These are phyloP conservation scores for Halesus radiatus DNA, from an alignment of 1,140 invertebrate genomes.

Conservation along the genomic window DNA sequence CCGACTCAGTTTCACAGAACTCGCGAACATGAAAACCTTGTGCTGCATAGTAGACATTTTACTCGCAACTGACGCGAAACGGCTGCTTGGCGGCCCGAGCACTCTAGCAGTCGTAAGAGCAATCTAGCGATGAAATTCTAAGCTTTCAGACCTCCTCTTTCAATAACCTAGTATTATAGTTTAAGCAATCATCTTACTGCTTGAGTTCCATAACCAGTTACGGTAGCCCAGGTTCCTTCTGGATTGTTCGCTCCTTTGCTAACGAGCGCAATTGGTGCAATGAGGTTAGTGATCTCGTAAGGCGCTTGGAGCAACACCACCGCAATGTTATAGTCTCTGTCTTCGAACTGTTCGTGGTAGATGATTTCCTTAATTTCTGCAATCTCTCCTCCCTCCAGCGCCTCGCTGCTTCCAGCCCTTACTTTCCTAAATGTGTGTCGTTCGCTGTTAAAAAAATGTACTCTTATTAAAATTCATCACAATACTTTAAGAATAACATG, in stretches of 20 bases:
- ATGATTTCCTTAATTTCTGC: not conserved
- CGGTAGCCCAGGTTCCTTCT: not conserved
- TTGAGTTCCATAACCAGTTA: conserved; percentile 8
- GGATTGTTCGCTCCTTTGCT: not conserved
- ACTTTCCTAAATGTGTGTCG: not conserved
- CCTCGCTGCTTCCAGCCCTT: not conserved
- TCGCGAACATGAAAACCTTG: no score
- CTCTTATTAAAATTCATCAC: no score
- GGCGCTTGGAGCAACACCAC: not conserved
- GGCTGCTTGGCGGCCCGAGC: no score
- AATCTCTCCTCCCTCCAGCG: not conserved
- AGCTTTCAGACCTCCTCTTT: no score
- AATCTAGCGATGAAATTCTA: no score
- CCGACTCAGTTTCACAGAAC: no score
- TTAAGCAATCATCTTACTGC: not conserved
- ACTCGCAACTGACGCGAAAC: no score
- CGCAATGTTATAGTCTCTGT: not conserved
- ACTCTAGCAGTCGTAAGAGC: no score
- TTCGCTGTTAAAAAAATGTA: no score
- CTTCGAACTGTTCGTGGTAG: not conserved
- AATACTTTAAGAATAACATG: no score
- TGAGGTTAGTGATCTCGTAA: not conserved
- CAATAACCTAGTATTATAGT: no score
- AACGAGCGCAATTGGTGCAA: not conserved
- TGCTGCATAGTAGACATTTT: no score